phyloP scores from a whole-genome alignment of 2,888 invertebrate species.

The Chymomyza amoena region DNA sequence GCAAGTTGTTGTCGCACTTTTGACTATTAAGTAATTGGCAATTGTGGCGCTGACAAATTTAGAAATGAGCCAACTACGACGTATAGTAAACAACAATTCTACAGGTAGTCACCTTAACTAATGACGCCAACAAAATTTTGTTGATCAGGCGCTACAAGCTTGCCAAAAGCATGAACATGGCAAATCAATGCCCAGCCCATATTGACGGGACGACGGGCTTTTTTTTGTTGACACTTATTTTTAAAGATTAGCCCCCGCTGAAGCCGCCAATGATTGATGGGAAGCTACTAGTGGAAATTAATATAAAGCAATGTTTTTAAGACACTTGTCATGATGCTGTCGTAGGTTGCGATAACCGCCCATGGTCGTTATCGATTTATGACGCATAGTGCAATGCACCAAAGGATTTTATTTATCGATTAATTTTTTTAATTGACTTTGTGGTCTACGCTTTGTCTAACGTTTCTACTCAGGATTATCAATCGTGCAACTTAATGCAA shows the following conservation, averaged over 20 bases:
- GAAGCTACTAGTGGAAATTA: constrained; percentile 1
- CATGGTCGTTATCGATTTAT: no score
- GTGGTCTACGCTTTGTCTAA: no score
- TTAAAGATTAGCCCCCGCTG: background rate
- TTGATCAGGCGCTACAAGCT: constrained; percentile 48
- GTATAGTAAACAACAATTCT: constrained; percentile 6
- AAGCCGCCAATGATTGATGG: constrained; percentile 16
- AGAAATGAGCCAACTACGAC: constrained; percentile 46
- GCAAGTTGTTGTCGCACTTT: constrained; percentile 50
- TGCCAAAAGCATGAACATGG: constrained; percentile 63
- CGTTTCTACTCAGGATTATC: no score
- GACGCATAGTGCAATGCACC: no score
- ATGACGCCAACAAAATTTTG: constrained; percentile 50
- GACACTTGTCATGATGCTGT: background rate
- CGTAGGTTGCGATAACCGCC: constrained; percentile 9
- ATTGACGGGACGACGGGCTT: constrained; percentile 12
- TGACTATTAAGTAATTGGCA: constrained; percentile 67
- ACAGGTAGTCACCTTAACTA: constrained; percentile 35
- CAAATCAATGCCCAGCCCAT: background rate
- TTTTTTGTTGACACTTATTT: constrained; percentile 12
- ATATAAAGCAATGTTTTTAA: background rate
- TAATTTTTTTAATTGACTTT: no score
- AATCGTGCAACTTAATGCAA: no score
- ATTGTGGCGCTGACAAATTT: constrained; percentile 39
- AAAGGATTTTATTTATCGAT: no score